Evolutionary conservation across 2,113 vertebrate species (phyloP), one percentile per base, ranked within the genome.

Genomic region (Nothobranchius furzeri): DNA sequence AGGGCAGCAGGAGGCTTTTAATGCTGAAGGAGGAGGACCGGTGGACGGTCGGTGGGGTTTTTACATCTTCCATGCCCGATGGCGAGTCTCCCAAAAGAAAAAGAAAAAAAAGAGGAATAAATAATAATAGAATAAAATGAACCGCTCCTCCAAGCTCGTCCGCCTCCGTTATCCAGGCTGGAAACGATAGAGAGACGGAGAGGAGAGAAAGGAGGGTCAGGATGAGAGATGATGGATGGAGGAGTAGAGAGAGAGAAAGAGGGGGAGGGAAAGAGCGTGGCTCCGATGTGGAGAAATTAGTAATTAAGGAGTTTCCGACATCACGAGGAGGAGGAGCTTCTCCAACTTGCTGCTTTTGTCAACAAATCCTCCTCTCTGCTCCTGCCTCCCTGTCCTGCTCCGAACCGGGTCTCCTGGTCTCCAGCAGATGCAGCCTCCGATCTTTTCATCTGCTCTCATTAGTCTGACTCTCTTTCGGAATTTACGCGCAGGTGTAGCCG

Each of bases 1-100:
- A 89, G 30, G 93, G 92, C 49, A 93, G 90, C 85, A 94, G 87
- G 53, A 94, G 87, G 79, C 91, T 94, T 84, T 92, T 93, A 83
- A 94, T 94, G 70, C 91, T 93, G 83, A 94, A 94, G 74, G 91
- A 93, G 79, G 90, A 92, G 72, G 90, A 92, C 70, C 91, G 92
- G 62, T 89, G 92, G 30, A 90, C 88, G 82, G 81, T 85, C 73
- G 87, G 85, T 47, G 82, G 87, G 60, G 92, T 90, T 55, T 88
- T 93, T 40, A 86, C 76, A 75, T 92, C 92, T 81, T 89, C 93
- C 90, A 92, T 93, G 75, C 70, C 85, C 81, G 80, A 66, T 74
- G 79, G 70, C 70, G 47, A 65, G 20, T 66, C 30, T 55, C 61
- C 56, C 37, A 25, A 53, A 70, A 57, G 4, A 57, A 37, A 11